These are phyloP conservation scores for Eurytoma adleriae DNA, from an alignment of 2,888 invertebrate genomes.

Conservation along the genomic window DNA sequence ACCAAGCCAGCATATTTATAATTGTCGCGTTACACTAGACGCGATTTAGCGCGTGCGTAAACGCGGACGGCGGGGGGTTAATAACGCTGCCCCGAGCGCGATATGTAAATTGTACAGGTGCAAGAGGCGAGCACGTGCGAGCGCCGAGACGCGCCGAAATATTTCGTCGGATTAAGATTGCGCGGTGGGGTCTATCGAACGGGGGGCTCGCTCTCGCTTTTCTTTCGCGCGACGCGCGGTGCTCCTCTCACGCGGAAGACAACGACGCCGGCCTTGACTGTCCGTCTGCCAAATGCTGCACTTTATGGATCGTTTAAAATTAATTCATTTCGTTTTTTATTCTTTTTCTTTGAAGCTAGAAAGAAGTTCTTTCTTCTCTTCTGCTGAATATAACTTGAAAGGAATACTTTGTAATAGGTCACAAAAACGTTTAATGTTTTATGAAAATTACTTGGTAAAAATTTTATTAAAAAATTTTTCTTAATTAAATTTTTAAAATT, in stretches of 20 bases:
- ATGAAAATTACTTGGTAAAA: too few relatives aligned
- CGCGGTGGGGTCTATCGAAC: neutral
- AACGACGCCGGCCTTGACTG: neutral
- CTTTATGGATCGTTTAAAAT: neutral
- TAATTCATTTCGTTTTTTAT: too few relatives aligned
- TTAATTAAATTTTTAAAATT: too few relatives aligned
- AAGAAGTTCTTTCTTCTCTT: too few relatives aligned
- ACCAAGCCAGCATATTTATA: constrained; percentile 46
- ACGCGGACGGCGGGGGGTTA: neutral
- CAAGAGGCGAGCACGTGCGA: constrained; percentile 10
- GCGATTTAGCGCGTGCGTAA: constrained; percentile 5
- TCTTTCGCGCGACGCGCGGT: neutral
- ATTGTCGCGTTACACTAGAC: constrained; percentile 26
- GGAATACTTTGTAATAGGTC: too few relatives aligned
- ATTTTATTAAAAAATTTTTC: too few relatives aligned
- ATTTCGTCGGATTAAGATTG: constrained; percentile 4
- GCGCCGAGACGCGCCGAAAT: neutral
- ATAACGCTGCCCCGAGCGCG: neutral
- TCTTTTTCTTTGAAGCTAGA: too few relatives aligned
- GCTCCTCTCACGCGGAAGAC: neutral
- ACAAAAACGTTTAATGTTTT: too few relatives aligned
- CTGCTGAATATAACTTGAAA: too few relatives aligned
- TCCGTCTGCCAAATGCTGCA: neutral
- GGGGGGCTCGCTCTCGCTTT: neutral
- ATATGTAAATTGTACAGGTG: neutral